phyloP scores from a whole-genome alignment of 2,113 vertebrate genomes.

The Corythoichthys intestinalis region DNA sequence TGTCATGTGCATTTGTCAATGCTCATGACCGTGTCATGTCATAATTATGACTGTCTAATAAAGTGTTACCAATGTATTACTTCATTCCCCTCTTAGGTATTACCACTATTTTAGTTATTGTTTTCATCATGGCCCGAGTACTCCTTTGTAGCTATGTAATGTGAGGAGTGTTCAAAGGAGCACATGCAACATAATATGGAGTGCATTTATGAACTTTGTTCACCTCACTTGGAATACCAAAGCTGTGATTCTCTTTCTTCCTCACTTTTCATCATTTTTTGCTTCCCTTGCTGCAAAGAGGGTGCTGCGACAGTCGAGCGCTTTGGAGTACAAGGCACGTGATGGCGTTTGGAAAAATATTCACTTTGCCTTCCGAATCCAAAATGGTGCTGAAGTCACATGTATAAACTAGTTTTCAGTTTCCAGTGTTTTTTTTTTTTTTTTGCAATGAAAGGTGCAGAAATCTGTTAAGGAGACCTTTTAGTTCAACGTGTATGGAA shows the following conservation, averaged over 20 bases:
- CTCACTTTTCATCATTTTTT: constrained; percentile 20
- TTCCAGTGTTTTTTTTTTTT: constrained; percentile 45
- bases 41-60: too few species aligned
- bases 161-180: constrained; percentile 27
- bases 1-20: too few species aligned
- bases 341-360: constrained; percentile 20
- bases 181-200: constrained; percentile 13
- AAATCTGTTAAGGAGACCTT: constrained; percentile 15
- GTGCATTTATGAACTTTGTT: constrained; percentile 24
- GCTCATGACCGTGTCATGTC: too few species aligned
- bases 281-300: constrained; percentile 17
- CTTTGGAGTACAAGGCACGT: constrained; percentile 2
- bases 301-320: constrained; percentile 7
- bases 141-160: background rate
- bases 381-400: constrained; percentile 64
- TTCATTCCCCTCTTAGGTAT: background rate
- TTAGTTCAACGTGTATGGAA: constrained; percentile 19
- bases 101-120: background rate
- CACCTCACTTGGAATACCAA: constrained; percentile 57
- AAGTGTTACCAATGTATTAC: background rate
- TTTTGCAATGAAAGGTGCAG: constrained; percentile 18
- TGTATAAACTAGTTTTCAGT: constrained; percentile 25
- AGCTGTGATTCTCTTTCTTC: constrained; percentile 54
- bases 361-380: constrained; percentile 55
- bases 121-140: background rate